Evolutionary conservation across 2,888 invertebrate species (phyloP).

Genomic region (Conus canariensis): DNA sequence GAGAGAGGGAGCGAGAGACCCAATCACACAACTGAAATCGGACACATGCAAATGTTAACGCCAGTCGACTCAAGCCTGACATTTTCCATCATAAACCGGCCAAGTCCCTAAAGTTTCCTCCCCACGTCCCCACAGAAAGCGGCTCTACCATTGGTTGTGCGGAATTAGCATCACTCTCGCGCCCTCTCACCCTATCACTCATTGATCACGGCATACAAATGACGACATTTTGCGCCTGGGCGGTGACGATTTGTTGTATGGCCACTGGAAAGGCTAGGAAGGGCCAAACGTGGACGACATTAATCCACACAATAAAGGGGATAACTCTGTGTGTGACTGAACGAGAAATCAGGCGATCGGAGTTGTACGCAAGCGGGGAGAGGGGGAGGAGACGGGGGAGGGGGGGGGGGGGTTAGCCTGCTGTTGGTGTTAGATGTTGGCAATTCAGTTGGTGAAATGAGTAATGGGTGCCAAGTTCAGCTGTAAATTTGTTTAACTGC

Average conservation of each 20-base stretch:
- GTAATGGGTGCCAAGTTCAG: slow-evolving; percentile 3
- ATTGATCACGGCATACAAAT: slow-evolving; percentile 17
- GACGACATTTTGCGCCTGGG: not conserved
- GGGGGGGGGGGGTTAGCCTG: not conserved
- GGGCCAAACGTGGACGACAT: not conserved
- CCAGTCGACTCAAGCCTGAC: not conserved
- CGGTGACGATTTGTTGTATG: not conserved
- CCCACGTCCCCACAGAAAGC: not conserved
- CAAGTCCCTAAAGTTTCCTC: not conserved
- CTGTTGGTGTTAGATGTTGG: not conserved
- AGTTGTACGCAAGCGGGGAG: too few species aligned
- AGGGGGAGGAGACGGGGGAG: too few species aligned
- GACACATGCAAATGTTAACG: not conserved
- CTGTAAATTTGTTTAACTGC: not conserved
- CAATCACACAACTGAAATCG: not conserved
- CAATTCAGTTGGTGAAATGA: not conserved
- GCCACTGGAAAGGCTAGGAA: not conserved
- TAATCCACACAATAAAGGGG: not conserved
- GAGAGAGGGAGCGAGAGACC: not conserved
- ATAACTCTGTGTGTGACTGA: not conserved
- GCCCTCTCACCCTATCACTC: not conserved
- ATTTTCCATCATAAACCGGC: slow-evolving; percentile 8
- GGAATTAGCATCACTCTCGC: not conserved
- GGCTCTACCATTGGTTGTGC: not conserved
- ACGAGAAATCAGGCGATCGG: not conserved